phyloP scores from a whole-genome alignment of 2,888 invertebrate species.

The Chromoteleia sp. region DNA sequence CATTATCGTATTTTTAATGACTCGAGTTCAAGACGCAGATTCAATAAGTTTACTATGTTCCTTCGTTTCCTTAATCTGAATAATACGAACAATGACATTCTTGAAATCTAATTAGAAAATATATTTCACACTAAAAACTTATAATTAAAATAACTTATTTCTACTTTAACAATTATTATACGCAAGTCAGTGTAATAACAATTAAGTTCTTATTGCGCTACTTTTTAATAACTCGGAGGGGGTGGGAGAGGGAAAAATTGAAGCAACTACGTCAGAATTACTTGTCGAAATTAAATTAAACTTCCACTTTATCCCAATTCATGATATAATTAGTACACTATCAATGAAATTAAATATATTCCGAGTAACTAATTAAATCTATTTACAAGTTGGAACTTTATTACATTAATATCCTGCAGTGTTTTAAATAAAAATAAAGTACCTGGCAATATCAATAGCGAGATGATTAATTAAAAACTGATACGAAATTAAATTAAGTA shows the following conservation, averaged over 20 bases:
- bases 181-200: conserved; percentile 13
- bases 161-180: conserved; percentile 27
- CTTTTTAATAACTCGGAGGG: conserved; percentile 28
- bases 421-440: conserved; percentile 2
- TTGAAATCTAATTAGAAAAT: conserved; percentile 35
- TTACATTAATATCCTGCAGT: background rate
- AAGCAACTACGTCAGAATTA: conserved; percentile 7
- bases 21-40: conserved; percentile 22
- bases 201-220: conserved; percentile 6
- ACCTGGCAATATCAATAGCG: background rate
- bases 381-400: conserved; percentile 11
- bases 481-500: conserved; percentile 9
- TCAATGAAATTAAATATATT: conserved; percentile 26
- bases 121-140: conserved; percentile 20
- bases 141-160: conserved; percentile 39
- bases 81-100: conserved; percentile 26
- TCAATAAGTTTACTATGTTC: conserved; percentile 30
- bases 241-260: conserved; percentile 6
- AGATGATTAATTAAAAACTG: conserved; percentile 13
- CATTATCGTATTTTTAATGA: conserved; percentile 25
- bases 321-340: conserved; percentile 8
- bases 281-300: conserved; percentile 25
- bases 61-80: conserved; percentile 30
- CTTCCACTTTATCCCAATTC: conserved; percentile 6
- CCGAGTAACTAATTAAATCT: conserved; percentile 3